Base-by-base conservation (phyloP, 1,140 invertebrate species). In the Drosophila rhopaloa region DNA sequence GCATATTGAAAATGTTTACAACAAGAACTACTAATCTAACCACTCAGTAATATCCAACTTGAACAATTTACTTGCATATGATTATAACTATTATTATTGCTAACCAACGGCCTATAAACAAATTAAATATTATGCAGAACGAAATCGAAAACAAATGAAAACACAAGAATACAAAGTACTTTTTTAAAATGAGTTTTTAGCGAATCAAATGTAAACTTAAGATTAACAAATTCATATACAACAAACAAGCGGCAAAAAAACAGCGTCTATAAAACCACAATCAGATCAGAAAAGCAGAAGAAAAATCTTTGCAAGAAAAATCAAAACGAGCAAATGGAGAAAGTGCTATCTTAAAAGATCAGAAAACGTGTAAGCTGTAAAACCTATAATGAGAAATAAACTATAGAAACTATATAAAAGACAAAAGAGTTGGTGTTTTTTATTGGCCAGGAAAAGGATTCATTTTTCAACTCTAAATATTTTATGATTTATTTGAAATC, bases 101-200 rank as follows among this genome's bases (percentile, higher is more conserved):
- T 76, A 76, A 66, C 37, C 60, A 66, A 75, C 46, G 71, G 71
- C 72, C 73, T 76, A 76, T 58, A 55, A 60, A 70, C 60, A 74
- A 68, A 74, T 50, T 62, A 67, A 54, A 72, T 73, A 55, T 56
- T 46, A 66, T 43, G 48, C 53, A 75, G 40, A 66, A 75, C 24
- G 50, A 65, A 70, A 63, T 67, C 55, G 47, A 76, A 80, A 62
- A 72, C 41, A 76, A 63, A 55, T 44, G 47, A 63, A 53, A 44
- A 53, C 60, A 61, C 46, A 60, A 75, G 55, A 65, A 80, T 50
- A 73, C 70, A 76, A 63, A 70, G 58, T 84, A 83, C 71, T 75
- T 84, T 83, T 83, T 80, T 80, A 77, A 85, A 72, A 81, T 85
- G 81, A 84, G 68, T 84, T 85, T 83, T 84, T 84, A 84, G 81